A percentile compares a stretch with the other conserved stretches of the same genome.
Conservation (phyloP, 2,113 vertebrate species). For the Erythrolamprus reginae region DNA sequence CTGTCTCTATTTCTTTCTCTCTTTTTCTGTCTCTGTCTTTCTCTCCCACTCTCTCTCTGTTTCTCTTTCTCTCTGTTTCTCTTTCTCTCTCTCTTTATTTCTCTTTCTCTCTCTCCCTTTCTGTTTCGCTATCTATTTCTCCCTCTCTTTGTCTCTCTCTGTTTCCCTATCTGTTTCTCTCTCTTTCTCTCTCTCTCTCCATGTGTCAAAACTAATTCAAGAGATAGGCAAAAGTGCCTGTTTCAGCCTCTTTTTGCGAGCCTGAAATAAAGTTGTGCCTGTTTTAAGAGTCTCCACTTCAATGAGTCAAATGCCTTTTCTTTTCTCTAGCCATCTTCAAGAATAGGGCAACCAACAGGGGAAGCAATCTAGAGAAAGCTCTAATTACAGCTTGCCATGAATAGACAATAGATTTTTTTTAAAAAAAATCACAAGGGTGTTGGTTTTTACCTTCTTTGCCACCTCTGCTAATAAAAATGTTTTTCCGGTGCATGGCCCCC, state of each 20-base stretch:
- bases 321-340: background rate
- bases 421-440: background rate
- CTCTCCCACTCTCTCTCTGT: accelerated
- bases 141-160: accelerated
- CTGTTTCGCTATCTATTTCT: accelerated
- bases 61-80: accelerated
- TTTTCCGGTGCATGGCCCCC: conserved; percentile 97
- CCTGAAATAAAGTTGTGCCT: background rate
- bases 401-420: too few relatives aligned
- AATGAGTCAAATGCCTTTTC: background rate
- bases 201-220: background rate
- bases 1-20: too few relatives aligned
- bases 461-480: conserved; percentile 90
- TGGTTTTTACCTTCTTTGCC: conserved; percentile 89
- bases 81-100: accelerated
- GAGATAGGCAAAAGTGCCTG: background rate
- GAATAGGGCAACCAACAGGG: background rate
- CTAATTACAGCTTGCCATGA: conserved; percentile 1
- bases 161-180: accelerated
- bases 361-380: background rate
- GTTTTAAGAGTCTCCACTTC: background rate
- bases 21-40: accelerated
- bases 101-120: too few relatives aligned
- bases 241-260: background rate
- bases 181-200: background rate